Base-by-base conservation (phyloP, 2,113 vertebrate genomes). In the Nestor notabilis region DNA sequence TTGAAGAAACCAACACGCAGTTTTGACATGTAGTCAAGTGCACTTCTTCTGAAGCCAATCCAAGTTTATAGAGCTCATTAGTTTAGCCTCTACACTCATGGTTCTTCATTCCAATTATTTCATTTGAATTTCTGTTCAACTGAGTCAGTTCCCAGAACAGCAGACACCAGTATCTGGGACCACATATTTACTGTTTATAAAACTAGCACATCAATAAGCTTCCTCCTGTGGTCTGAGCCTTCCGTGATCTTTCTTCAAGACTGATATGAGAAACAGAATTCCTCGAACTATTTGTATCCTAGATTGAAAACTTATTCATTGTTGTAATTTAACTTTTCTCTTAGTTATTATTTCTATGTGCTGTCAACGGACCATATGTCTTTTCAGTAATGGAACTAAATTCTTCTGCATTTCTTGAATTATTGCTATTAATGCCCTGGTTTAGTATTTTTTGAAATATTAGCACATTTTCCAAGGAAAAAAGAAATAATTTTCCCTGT, bases 81-180 rank as follows among this genome's bases (percentile, higher is more conserved):
- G 41, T 65, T 90, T 66, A 58, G 14, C 31, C 39, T 66, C 70
- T n/a, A 43, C 20, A 20, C 27, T 56, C n/a, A 47, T 13, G 6
- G 44, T 49, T 24, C 49, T 66, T 83, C 75, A 41, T 25, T 81
- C 17, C 43, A 90, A 21, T 41, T 37, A 65, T 17, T 55, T 68
- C 23, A 80, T 66, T 70, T 74, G 21, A 56, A 86, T 81, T 95
- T 69, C 79, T 81, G 14, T 13, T 77, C 63, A 44, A 83, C 11
- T 0, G 0, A 88, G 82, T 49, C 53, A 74, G 39, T 70, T 83
- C 53, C n/a, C 35, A 3, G 7, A 69, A 31, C 28, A 66, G 5
- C n/a, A 82, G 61, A 53, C 4, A 71, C 5, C 17, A 71, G 21
- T 21, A 28, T 16, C 56, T 31, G 15, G 15, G 56, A 82, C 17